These are phyloP conservation scores for Ciconia maguari DNA, from an alignment of 2,113 vertebrate genomes.

Conservation along the genomic window DNA sequence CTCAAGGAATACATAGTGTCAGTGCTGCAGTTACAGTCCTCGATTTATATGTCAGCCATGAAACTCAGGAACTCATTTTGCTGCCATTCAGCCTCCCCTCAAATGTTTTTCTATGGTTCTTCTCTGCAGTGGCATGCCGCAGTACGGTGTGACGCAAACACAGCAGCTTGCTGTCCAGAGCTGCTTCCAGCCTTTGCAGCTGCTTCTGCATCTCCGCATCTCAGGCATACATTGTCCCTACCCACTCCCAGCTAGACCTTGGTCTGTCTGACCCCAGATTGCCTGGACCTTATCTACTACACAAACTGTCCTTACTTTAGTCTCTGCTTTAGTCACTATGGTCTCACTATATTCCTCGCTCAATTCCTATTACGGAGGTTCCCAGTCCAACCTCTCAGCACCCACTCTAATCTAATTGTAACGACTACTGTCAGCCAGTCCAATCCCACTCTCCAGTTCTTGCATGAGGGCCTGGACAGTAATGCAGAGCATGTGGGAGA, in stretches of 20 bases:
- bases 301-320: not conserved
- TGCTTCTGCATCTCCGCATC: not conserved
- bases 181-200: not conserved
- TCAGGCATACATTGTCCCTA: not conserved
- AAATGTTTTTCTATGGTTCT: not conserved
- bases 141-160: not conserved
- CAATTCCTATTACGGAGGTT: not conserved
- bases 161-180: not conserved
- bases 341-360: not conserved
- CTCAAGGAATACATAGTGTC: not conserved
- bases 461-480: not conserved
- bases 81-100: not conserved
- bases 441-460: not conserved
- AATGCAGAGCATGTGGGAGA: not conserved
- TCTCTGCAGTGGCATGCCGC: not conserved
- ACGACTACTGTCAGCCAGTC: not conserved
- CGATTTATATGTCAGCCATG: not conserved
- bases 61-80: not conserved
- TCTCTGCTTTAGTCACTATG: not conserved
- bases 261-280: not conserved
- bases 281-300: not conserved
- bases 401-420: not conserved
- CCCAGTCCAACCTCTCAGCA: not conserved
- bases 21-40: not conserved
- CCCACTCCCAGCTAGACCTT: not conserved